A percentile compares a stretch with the other conserved stretches of the same genome.
These are phyloP conservation scores for Lepisosteus oculatus DNA, from an alignment of 2,113 vertebrate genomes.

Conservation along the genomic window DNA sequence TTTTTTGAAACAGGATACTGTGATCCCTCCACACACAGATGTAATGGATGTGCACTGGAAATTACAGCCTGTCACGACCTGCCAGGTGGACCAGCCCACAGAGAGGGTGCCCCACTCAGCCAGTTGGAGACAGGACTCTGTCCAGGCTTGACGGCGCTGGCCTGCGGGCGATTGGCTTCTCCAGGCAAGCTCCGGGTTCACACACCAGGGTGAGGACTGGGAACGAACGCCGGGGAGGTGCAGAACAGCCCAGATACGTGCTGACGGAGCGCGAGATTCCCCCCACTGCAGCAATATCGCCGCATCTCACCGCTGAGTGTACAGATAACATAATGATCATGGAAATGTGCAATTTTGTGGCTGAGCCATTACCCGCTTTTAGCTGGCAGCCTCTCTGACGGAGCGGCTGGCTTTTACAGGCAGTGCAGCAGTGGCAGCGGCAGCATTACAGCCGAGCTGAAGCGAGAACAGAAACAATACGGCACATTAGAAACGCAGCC, in stretches of 20 bases:
- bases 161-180: conserved; percentile 27
- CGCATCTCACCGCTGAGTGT: conserved; percentile 3
- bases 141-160: conserved; percentile 29
- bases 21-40: conserved; percentile 28
- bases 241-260: neutral
- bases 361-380: conserved; percentile 8
- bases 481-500: conserved; percentile 18
- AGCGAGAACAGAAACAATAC: conserved; percentile 9
- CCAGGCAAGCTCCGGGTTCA: conserved; percentile 20
- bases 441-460: conserved; percentile 19
- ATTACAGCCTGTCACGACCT: conserved; percentile 28
- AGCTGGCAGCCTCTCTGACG: conserved; percentile 13
- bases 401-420: conserved; percentile 14
- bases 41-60: conserved; percentile 26
- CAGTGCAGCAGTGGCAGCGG: conserved; percentile 4
- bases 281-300: too few species aligned
- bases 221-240: conserved; percentile 21
- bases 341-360: conserved; percentile 12
- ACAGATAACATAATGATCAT: conserved; percentile 16
- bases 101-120: conserved; percentile 13
- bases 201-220: conserved; percentile 18
- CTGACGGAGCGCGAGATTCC: too few species aligned
- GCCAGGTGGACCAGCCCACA: conserved; percentile 26
- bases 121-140: conserved; percentile 11
- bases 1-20: conserved; percentile 16